phyloP scores from a whole-genome alignment of 2,888 invertebrate genomes.

The Diaphora mendica region DNA sequence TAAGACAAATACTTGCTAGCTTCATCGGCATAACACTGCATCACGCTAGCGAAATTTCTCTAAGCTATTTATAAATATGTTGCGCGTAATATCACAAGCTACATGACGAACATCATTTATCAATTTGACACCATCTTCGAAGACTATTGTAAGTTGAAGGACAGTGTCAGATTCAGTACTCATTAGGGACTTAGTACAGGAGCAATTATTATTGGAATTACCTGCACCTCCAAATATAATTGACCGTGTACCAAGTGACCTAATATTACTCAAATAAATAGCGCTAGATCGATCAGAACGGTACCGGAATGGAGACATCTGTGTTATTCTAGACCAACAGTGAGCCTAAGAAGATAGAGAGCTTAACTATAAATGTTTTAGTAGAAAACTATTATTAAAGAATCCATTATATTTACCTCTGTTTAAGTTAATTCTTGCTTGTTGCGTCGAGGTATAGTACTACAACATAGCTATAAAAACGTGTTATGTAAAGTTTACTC shows the following conservation, averaged over 20 bases:
- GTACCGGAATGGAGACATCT: conserved; percentile 62
- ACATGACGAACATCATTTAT: conserved; percentile 26
- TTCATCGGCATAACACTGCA: conserved; percentile 28
- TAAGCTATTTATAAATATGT: conserved; percentile 39
- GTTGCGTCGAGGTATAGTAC: conserved; percentile 73
- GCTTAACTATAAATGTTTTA: conserved; percentile 84
- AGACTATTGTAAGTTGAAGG: neutral
- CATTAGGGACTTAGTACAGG: conserved; percentile 33
- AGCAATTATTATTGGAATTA: conserved; percentile 51
- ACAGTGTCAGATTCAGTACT: neutral
- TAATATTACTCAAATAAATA: conserved; percentile 10
- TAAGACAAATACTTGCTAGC: conserved; percentile 19
- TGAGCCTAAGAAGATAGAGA: conserved; percentile 84
- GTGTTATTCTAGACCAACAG: conserved; percentile 74
- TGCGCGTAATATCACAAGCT: conserved; percentile 40
- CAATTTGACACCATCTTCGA: conserved; percentile 12
- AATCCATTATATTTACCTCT: conserved; percentile 82
- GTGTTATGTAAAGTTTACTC: conserved; percentile 64
- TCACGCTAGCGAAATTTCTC: conserved; percentile 41
- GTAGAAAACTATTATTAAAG: conserved; percentile 79
- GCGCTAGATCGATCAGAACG: conserved; percentile 33
- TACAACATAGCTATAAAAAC: conserved; percentile 76
- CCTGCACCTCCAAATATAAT: conserved; percentile 65
- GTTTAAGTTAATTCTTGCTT: conserved; percentile 83
- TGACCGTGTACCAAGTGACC: conserved; percentile 37